Evolutionary conservation across 2,113 vertebrate genomes (phyloP).

Genomic region (Cnemophilus loriae): DNA sequence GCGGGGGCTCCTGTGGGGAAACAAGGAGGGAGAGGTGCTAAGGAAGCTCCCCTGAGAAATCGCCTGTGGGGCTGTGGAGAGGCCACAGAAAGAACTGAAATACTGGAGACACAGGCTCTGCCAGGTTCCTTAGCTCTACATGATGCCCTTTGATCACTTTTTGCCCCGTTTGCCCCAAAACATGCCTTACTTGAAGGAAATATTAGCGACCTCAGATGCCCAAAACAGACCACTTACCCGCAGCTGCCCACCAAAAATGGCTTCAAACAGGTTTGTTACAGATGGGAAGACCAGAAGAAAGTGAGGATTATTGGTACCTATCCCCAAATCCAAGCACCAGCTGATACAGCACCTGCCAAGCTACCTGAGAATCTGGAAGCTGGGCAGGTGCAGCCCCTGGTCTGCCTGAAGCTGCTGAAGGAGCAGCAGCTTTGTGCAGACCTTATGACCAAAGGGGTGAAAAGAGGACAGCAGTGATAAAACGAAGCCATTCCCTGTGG

Average conservation of each 20-base stretch:
- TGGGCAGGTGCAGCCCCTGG: not conserved
- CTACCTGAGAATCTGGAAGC: not conserved
- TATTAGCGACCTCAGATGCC: not conserved
- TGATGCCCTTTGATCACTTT: accelerated
- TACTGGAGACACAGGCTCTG: not conserved
- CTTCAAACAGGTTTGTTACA: not conserved
- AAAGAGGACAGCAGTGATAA: not conserved
- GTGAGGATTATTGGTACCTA: not conserved
- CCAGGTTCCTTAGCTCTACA: not conserved
- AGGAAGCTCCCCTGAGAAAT: not conserved
- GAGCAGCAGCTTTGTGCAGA: not conserved
- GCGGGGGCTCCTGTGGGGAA: not conserved
- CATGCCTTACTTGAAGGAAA: not conserved
- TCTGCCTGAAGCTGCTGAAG: not conserved
- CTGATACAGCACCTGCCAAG: not conserved
- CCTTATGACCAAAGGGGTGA: not conserved
- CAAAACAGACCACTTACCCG: not conserved
- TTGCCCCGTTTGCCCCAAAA: not conserved
- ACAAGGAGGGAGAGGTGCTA: not conserved
- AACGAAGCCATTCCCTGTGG: not conserved
- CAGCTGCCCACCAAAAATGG: not conserved
- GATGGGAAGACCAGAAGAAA: not conserved
- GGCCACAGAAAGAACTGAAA: not conserved
- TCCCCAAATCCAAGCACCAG: not conserved
- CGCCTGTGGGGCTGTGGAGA: not conserved